phyloP scores from a whole-genome alignment of 2,797 vertebrate species.

The Prionace glauca region DNA sequence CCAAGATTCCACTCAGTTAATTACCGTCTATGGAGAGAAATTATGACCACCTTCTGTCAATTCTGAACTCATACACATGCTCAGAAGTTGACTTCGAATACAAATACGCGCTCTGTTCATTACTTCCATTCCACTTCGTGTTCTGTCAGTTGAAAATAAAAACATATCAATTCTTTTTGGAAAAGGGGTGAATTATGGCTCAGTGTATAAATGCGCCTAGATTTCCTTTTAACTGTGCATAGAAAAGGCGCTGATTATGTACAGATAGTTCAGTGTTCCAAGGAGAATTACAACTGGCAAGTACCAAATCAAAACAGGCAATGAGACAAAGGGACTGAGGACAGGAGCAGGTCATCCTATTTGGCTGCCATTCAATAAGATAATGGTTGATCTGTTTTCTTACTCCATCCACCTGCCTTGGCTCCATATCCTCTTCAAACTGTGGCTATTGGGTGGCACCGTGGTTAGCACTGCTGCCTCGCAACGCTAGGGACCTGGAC shows the following conservation, averaged over 20 bases:
- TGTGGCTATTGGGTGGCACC: too few relatives aligned
- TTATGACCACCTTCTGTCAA: not conserved
- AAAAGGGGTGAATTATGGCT: not conserved
- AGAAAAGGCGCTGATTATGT: not conserved
- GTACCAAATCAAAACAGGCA: not conserved
- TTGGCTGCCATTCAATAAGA: not conserved
- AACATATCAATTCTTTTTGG: not conserved
- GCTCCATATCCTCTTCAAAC: not conserved
- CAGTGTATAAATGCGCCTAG: not conserved
- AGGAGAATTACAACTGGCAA: not conserved
- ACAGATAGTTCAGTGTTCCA: not conserved
- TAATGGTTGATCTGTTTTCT: not conserved
- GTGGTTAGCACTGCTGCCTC: too few relatives aligned
- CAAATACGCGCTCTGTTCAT: not conserved
- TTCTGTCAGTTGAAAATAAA: not conserved
- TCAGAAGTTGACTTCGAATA: not conserved
- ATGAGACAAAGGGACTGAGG: too few relatives aligned
- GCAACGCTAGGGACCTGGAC: too few relatives aligned
- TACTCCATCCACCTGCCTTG: not conserved
- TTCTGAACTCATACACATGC: not conserved
- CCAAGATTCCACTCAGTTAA: not conserved
- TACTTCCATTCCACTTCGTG: not conserved
- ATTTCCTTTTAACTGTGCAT: too few relatives aligned
- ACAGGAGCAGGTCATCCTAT: not conserved
- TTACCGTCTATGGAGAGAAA: constrained; percentile 19